phyloP scores from a whole-genome alignment of 2,113 vertebrate genomes.

The Petroica traversi region DNA sequence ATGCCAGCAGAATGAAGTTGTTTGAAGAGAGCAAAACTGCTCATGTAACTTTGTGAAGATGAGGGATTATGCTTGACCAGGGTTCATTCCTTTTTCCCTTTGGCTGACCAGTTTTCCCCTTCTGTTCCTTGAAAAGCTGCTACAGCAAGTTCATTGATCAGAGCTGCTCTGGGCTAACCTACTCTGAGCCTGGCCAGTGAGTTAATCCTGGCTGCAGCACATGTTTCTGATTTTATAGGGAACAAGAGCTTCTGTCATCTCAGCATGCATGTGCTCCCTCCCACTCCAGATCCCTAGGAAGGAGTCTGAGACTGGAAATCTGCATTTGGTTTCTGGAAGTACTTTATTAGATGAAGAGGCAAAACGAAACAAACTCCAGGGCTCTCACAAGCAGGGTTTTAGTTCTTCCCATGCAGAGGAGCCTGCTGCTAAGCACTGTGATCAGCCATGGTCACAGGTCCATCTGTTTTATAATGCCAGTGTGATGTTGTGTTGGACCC shows the following conservation, averaged over 20 bases:
- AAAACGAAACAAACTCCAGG: background rate
- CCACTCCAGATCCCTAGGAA: background rate
- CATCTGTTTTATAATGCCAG: background rate
- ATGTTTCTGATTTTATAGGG: conserved; percentile 60
- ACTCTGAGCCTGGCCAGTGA: conserved; percentile 30
- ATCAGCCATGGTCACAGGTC: background rate
- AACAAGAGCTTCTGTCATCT: conserved; percentile 38
- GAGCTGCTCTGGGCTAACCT: conserved; percentile 55
- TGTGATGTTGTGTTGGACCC: fast-evolving
- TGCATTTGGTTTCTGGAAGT: background rate
- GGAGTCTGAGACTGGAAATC: background rate
- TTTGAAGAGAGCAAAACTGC: background rate
- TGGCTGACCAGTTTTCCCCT: background rate
- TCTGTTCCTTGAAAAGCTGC: background rate
- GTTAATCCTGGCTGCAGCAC: conserved; percentile 26
- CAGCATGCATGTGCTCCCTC: conserved; percentile 5
- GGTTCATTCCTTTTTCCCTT: background rate
- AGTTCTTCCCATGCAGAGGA: background rate
- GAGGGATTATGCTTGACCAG: background rate
- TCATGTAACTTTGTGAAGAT: background rate
- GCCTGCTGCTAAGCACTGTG: background rate
- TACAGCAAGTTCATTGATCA: background rate
- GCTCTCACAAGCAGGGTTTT: background rate
- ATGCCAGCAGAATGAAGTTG: background rate
- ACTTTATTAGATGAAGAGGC: background rate